Percentiles rank a stretch among this genome's conserved stretches.
phyloP scores from a whole-genome alignment of 2,888 invertebrate species.

The Chrysopilus asiliformis region DNA sequence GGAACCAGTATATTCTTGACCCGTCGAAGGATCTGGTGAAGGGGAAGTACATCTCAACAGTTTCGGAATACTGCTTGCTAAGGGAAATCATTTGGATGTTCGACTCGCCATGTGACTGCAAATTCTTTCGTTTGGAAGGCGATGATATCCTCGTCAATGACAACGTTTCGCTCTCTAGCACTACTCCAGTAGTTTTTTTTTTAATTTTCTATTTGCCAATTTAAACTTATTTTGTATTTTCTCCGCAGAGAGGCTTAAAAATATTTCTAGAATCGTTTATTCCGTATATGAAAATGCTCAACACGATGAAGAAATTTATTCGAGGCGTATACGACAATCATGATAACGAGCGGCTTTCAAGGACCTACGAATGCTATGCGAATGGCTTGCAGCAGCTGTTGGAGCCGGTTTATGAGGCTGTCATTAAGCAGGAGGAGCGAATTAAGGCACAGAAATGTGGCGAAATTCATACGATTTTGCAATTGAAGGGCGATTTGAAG shows the following conservation, averaged over 20 bases:
- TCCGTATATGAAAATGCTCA: constrained; percentile 25
- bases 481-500: constrained; percentile 28
- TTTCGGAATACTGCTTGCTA: constrained; percentile 26
- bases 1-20: constrained; percentile 24
- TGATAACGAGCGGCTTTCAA: constrained; percentile 24
- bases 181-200: constrained; percentile 22
- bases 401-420: constrained; percentile 26
- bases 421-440: constrained; percentile 32
- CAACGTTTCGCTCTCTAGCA: constrained; percentile 27
- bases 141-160: constrained; percentile 18
- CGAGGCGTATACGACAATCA: constrained; percentile 22
- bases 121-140: constrained; percentile 23
- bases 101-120: constrained; percentile 23
- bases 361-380: constrained; percentile 39
- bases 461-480: constrained; percentile 32
- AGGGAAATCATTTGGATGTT: constrained; percentile 35
- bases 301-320: constrained; percentile 31
- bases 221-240: neutral
- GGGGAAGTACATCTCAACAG: constrained; percentile 20
- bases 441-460: constrained; percentile 33
- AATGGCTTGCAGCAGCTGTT: constrained; percentile 33
- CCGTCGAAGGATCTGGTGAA: constrained; percentile 18
- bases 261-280: constrained; percentile 22
- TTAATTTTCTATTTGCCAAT: neutral
- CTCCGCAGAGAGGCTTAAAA: constrained; percentile 21